Evolutionary conservation across 2,888 invertebrate genomes (phyloP), one percentile per base, ranked within the genome.

Genomic region (Melanostoma mellinum): DNA sequence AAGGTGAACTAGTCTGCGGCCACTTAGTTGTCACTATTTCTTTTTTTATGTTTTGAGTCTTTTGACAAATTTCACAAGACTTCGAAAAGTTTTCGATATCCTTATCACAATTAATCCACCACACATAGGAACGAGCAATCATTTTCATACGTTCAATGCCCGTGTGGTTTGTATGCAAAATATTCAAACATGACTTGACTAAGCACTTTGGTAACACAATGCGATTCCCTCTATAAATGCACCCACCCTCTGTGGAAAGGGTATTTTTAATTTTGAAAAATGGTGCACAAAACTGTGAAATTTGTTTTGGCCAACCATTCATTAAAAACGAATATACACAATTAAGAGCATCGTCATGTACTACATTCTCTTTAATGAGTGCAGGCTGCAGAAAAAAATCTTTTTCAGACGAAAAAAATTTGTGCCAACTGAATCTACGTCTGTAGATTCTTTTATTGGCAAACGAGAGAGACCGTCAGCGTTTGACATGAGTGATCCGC

Each of bases 71-170:
- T 30, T 50, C 60, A 76, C 68, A 61, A 6, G 40, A n/a, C 32
- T 50, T 68, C 20, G 46, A 44, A 48, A 73, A 73, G 9, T 50
- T 38, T 52, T 53, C 32, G 5, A 75, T 75, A 38, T 46, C 46
- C 3, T 58, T 67, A 61, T 77, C 71, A 32, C 69, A 69, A 4
- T 42, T 36, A 9, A 38, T 44, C 56, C 63, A 72, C 71, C 71
- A 78, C 3, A 72, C 53, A 58, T 35, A 60, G 2, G 71, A 58
- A 20, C 65, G 32, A 2, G 78, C 65, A 32, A 58, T 42, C 78
- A 68, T 76, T 32, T 71, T 72, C 48, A 65, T 78, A 5, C 52
- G 63, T 30, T 50, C 67, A n/a, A 53, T 53, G 4, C 53, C 53
- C 8, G 33, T 52, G 9, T 52, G 52, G 33, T 52, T 33, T 33